Evolutionary conservation across 2,797 vertebrate genomes (phyloP).

Genomic region (Argentina silus): DNA sequence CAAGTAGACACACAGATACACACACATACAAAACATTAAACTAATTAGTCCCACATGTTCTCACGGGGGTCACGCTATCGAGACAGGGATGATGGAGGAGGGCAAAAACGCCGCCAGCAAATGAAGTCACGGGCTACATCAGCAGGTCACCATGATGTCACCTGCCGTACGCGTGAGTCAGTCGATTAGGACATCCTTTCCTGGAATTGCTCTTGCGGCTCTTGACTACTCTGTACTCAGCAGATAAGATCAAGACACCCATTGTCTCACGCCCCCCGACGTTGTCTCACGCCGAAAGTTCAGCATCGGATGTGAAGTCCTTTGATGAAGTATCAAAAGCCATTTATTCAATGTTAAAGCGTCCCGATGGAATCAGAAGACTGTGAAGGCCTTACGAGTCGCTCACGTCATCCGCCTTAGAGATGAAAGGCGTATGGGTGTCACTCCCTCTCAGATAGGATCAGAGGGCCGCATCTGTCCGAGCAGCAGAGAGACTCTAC

Average conservation of each 20-base stretch:
- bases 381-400: background rate
- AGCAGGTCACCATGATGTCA: constrained; percentile 58
- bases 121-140: constrained; percentile 51
- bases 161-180: constrained; percentile 25
- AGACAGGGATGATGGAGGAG: constrained; percentile 13
- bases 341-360: background rate
- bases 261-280: constrained; percentile 21
- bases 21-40: constrained; percentile 24
- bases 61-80: constrained; percentile 3
- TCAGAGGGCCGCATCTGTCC: constrained; percentile 3
- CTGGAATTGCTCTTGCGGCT: constrained; percentile 35
- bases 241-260: constrained; percentile 28
- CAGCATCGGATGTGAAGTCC: background rate
- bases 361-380: background rate
- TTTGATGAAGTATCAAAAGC: background rate
- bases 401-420: background rate
- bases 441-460: background rate
- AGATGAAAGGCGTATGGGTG: background rate
- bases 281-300: background rate
- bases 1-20: background rate
- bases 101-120: constrained; percentile 44
- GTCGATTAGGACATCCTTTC: constrained; percentile 25
- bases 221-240: constrained; percentile 24
- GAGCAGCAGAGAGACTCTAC: no score
- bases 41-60: constrained; percentile 61